phyloP scores from a whole-genome alignment of 2,888 invertebrate genomes.

The Ennomos fuscantarius region DNA sequence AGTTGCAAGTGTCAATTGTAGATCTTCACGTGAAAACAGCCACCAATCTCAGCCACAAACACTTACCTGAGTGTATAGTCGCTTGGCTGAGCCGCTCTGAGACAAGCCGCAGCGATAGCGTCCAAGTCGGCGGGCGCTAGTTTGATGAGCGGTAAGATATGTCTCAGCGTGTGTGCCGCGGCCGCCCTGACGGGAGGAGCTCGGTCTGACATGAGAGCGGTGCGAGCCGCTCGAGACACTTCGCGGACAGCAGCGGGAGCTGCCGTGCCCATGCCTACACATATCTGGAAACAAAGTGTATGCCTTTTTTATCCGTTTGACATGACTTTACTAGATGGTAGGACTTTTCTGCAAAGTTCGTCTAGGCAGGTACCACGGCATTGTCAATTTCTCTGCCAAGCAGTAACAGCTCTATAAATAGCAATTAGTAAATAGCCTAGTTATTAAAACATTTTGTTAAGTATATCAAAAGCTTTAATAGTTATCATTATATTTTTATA shows the following conservation, averaged over 20 bases:
- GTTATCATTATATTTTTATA: constrained; percentile 56
- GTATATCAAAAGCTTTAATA: too few species aligned
- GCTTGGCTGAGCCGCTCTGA: constrained; percentile 88
- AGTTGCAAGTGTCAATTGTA: too few species aligned
- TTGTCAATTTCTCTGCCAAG: neutral
- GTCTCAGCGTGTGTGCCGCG: constrained; percentile 95
- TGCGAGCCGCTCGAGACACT: constrained; percentile 94
- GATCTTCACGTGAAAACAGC: too few species aligned
- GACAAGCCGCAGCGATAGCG: constrained; percentile 95
- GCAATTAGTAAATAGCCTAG: too few species aligned
- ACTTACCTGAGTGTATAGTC: constrained; percentile 67
- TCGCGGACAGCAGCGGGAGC: constrained; percentile 91
- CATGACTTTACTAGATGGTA: too few species aligned
- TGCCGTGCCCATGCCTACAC: constrained; percentile 97
- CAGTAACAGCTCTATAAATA: too few species aligned
- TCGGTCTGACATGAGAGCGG: constrained; percentile 94
- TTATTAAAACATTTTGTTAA: too few species aligned
- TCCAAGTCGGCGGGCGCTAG: constrained; percentile 96
- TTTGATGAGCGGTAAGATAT: constrained; percentile 94
- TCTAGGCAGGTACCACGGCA: too few species aligned
- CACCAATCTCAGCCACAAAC: neutral
- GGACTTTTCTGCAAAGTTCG: too few species aligned
- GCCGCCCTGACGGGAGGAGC: constrained; percentile 97
- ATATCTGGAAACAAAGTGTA: constrained; percentile 81
- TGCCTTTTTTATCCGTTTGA: too few species aligned